Percentiles rank a stretch among this genome's conserved stretches.
phyloP scores from a whole-genome alignment of 2,888 invertebrate species.

The Athalia cordata region DNA sequence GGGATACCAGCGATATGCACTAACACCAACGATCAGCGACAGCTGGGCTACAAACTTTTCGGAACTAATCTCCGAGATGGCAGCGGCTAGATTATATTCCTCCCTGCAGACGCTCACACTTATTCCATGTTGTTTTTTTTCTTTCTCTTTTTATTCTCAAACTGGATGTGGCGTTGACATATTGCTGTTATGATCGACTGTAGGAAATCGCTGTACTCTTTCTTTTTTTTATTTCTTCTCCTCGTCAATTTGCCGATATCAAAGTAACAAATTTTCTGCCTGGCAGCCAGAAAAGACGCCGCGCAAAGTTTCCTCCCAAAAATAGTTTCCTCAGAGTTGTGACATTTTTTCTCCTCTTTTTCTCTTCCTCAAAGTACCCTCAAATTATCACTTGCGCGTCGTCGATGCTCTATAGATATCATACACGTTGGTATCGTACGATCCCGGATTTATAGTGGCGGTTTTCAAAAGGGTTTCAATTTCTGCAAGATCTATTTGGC shows the following conservation, averaged over 20 bases:
- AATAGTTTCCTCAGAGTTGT: no score
- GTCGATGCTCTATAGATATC: no score
- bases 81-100: constrained; percentile 36
- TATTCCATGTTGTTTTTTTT: neutral
- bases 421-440: no score
- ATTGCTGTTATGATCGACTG: constrained; percentile 33
- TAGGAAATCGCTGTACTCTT: constrained; percentile 14
- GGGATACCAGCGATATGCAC: constrained; percentile 18
- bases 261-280: no score
- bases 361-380: no score
- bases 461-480: neutral
- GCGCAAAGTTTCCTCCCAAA: no score
- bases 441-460: no score
- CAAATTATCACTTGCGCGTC: no score
- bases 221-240: neutral
- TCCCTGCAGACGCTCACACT: constrained; percentile 19
- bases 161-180: constrained; percentile 39
- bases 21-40: constrained; percentile 17
- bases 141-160: neutral
- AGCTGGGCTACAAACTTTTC: constrained; percentile 36
- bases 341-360: no score
- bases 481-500: constrained; percentile 6
- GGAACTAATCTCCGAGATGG: constrained; percentile 40
- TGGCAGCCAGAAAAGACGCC: no score
- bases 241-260: neutral